Percentiles rank a stretch among this genome's conserved stretches.
Conservation (phyloP, 2,888 invertebrate species). For the Baccha elongata region DNA sequence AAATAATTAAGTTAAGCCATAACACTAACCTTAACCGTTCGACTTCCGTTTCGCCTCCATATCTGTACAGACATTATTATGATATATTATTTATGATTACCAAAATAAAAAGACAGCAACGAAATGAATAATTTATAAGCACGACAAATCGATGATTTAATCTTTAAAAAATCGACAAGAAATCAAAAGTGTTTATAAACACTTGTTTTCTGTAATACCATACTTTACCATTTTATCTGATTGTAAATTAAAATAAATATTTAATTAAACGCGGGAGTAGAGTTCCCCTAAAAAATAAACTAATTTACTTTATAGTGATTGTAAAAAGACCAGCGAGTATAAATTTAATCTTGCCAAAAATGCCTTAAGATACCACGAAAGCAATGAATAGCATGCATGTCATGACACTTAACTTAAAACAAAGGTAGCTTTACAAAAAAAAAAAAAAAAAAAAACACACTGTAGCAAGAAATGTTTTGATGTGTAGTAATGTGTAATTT, state of each 20-base stretch:
- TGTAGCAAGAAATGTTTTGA: not conserved
- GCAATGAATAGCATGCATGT: not conserved
- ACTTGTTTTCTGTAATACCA: conserved; percentile 2
- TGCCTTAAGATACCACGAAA: not conserved
- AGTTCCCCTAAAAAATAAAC: not conserved
- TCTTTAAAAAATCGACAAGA: not conserved
- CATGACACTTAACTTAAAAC: not conserved
- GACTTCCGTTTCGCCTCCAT: conserved; percentile 13
- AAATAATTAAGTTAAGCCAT: conserved; percentile 4
- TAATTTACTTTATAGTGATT: not conserved
- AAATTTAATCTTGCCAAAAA: not conserved
- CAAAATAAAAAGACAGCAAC: conserved; percentile 3
- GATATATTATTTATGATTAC: conserved; percentile 18
- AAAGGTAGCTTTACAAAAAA: too few species aligned
- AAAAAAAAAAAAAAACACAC: not conserved
- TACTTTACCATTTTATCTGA: conserved; percentile 8
- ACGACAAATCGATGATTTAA: conserved; percentile 6
- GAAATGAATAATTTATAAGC: conserved; percentile 16
- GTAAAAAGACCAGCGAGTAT: not conserved
- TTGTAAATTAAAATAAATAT: not conserved
- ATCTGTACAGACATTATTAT: not conserved
- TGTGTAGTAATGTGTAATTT: too few species aligned
- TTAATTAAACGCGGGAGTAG: not conserved
- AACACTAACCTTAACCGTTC: conserved; percentile 3
- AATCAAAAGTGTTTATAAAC: not conserved